Percentiles rank a stretch among this genome's conserved stretches.
These are phyloP conservation scores for Gobiocypris rarus DNA, from an alignment of 2,113 vertebrate genomes.

Conservation along the genomic window DNA sequence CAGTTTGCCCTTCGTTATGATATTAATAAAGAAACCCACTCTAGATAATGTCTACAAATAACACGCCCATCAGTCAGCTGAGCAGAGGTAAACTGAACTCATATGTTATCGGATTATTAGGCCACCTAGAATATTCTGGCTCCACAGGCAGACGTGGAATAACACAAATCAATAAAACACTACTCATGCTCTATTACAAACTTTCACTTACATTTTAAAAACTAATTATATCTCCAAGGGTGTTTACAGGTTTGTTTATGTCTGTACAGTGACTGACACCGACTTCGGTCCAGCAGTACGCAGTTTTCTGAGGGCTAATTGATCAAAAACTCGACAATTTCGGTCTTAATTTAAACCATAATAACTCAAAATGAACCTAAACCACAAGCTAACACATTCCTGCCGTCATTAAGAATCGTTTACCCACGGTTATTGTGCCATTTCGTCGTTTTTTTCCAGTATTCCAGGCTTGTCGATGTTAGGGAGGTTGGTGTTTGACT, in stretches of 20 bases:
- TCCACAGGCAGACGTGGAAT: not conserved
- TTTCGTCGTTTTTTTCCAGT: constrained; percentile 34
- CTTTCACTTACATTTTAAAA: not conserved
- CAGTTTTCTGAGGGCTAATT: not conserved
- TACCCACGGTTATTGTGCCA: constrained; percentile 43
- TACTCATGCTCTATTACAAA: not conserved
- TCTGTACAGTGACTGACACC: not conserved
- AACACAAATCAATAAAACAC: not conserved
- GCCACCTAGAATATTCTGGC: constrained; percentile 39
- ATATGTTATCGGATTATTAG: constrained; percentile 28
- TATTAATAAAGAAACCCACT: not conserved
- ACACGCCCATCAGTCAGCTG: not conserved
- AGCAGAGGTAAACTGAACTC: constrained; percentile 16
- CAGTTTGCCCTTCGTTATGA: not conserved
- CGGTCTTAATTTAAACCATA: not conserved
- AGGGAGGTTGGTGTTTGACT: constrained; percentile 68
- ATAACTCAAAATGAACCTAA: not conserved
- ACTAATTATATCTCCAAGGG: not conserved
- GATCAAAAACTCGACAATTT: constrained; percentile 21
- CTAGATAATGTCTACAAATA: not conserved
- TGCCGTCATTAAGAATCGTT: not conserved
- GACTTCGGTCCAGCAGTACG: not conserved
- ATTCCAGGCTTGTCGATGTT: constrained; percentile 54
- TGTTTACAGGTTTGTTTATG: constrained; percentile 9
- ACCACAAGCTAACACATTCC: not conserved